These are phyloP conservation scores for Pelagia noctiluca DNA, from an alignment of 30 jellyfish, hydroid and myxozoan species.

Conservation along the genomic window DNA sequence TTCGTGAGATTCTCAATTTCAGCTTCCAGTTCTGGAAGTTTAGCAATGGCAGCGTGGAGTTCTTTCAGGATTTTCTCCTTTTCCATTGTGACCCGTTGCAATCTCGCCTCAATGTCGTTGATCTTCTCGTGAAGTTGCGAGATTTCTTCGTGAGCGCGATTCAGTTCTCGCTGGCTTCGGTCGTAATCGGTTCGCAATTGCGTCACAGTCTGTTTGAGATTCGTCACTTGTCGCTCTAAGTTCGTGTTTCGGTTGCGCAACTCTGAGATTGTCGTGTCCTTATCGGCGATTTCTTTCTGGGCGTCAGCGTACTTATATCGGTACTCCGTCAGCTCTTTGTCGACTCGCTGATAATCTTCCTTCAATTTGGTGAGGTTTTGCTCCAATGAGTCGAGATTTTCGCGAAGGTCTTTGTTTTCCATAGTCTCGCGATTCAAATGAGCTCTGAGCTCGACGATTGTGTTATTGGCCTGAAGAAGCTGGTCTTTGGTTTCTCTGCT, in stretches of 20 bases:
- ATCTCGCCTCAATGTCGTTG: slow-evolving; percentile 84
- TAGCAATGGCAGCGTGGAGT: slow-evolving; percentile 72
- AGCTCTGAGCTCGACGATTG: slow-evolving; percentile 78
- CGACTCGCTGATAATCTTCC: slow-evolving; percentile 82
- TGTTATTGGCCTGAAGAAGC: slow-evolving; percentile 52
- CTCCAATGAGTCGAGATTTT: slow-evolving; percentile 69
- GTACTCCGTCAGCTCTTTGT: slow-evolving; percentile 91
- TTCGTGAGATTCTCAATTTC: slow-evolving; percentile 72
- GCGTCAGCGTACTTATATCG: slow-evolving; percentile 89
- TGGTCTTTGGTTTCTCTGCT: slow-evolving; percentile 84
- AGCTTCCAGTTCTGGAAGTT: slow-evolving; percentile 81
- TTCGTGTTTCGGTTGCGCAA: slow-evolving; percentile 70
- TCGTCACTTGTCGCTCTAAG: slow-evolving; percentile 80
- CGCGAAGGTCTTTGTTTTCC: slow-evolving; percentile 87
- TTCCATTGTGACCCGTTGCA: slow-evolving; percentile 81
- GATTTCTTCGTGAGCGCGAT: slow-evolving; percentile 88
- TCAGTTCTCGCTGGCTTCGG: slow-evolving; percentile 89
- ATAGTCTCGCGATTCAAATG: slow-evolving; percentile 72
- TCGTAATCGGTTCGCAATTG: slow-evolving; percentile 89
- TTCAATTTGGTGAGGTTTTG: slow-evolving; percentile 66
- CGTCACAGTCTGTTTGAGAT: slow-evolving; percentile 75
- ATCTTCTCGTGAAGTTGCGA: slow-evolving; percentile 71
- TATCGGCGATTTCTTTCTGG: slow-evolving; percentile 87
- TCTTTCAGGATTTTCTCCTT: slow-evolving; percentile 80
- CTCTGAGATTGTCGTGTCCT: slow-evolving; percentile 80